Conservation (phyloP, 2,888 invertebrate genomes). For the Melipona bicolor region DNA sequence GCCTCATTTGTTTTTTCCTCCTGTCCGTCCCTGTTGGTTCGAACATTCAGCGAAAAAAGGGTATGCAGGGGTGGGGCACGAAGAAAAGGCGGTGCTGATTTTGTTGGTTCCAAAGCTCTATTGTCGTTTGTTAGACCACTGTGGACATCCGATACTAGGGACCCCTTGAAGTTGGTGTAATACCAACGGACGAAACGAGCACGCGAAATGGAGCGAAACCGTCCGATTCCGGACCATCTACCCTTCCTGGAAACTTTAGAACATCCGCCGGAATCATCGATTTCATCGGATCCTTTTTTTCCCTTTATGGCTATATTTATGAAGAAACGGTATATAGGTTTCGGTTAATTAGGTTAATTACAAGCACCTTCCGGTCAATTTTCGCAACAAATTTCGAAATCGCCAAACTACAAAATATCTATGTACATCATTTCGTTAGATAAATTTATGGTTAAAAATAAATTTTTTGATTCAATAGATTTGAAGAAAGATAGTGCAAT, state of each 20-base stretch:
- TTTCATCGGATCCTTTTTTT: slow-evolving; percentile 36
- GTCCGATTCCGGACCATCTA: slow-evolving; percentile 71
- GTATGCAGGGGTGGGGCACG: slow-evolving; percentile 68
- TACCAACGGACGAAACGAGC: slow-evolving; percentile 55
- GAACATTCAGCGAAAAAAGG: slow-evolving; percentile 60
- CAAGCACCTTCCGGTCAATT: slow-evolving; percentile 13
- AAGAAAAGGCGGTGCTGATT: slow-evolving; percentile 82
- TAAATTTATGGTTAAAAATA: not conserved
- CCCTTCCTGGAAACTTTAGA: slow-evolving; percentile 75
- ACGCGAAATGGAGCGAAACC: slow-evolving; percentile 77
- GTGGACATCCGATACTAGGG: slow-evolving; percentile 75
- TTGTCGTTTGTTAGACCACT: slow-evolving; percentile 61
- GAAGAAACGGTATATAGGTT: slow-evolving; percentile 41
- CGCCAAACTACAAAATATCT: too few relatives aligned
- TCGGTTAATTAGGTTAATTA: slow-evolving; percentile 63
- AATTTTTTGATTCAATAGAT: not conserved
- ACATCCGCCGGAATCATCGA: slow-evolving; percentile 78
- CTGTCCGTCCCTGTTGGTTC: slow-evolving; percentile 10
- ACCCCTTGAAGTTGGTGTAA: slow-evolving; percentile 38
- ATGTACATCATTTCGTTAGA: too few relatives aligned
- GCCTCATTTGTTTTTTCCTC: slow-evolving; percentile 25
- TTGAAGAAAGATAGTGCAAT: too few relatives aligned
- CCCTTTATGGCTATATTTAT: not conserved
- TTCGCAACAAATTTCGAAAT: too few relatives aligned
- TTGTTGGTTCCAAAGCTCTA: slow-evolving; percentile 71